Conservation (phyloP, 2,888 invertebrate genomes). For the Hirtodrosophila alboralis region DNA sequence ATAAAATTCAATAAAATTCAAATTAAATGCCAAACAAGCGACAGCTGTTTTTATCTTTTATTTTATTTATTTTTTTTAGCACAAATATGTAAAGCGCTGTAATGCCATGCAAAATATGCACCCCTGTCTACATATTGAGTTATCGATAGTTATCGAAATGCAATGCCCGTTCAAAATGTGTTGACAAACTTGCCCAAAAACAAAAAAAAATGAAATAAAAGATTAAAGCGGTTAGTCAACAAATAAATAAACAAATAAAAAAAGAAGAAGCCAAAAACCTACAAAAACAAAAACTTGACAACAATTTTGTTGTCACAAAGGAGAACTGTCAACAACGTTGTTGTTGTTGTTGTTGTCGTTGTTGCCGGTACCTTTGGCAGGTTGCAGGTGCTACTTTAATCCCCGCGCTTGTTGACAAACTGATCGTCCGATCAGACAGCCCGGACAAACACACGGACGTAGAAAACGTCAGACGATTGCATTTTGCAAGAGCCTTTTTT, state of each 20-base stretch:
- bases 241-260: constrained; percentile 10
- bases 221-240: constrained; percentile 36
- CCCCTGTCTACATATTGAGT: constrained; percentile 35
- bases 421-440: too few species aligned
- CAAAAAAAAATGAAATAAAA: too few species aligned
- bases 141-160: constrained; percentile 64
- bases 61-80: neutral
- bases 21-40: constrained; percentile 46
- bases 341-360: constrained; percentile 19
- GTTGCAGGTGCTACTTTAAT: constrained; percentile 73
- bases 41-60: constrained; percentile 31
- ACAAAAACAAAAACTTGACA: constrained; percentile 44
- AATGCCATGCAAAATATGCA: constrained; percentile 50
- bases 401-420: constrained; percentile 73
- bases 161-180: constrained; percentile 59
- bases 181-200: constrained; percentile 68
- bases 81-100: constrained; percentile 41
- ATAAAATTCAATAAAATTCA: constrained; percentile 73
- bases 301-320: constrained; percentile 76
- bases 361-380: constrained; percentile 46
- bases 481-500: constrained; percentile 49
- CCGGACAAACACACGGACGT: neutral
- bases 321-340: constrained; percentile 68
- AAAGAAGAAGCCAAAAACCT: constrained; percentile 9
- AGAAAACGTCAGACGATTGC: constrained; percentile 14